These are phyloP conservation scores for Patella vulgata DNA, from an alignment of 1,140 invertebrate genomes.

Conservation along the genomic window DNA sequence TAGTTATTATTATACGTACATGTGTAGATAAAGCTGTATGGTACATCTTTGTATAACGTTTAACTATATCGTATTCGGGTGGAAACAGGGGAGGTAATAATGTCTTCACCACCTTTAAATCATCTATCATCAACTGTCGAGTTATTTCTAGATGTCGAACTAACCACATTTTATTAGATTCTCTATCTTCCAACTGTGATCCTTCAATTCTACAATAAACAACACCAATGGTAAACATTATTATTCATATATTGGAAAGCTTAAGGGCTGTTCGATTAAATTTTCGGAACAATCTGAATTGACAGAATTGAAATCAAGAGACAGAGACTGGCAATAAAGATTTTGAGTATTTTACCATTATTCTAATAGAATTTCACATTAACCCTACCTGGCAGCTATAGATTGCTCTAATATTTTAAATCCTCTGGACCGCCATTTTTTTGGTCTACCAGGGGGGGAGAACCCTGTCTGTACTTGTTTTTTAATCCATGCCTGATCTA, in stretches of 20 bases:
- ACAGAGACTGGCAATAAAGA: too few relatives aligned
- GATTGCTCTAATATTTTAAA: conserved; percentile 81
- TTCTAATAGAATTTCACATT: too few relatives aligned
- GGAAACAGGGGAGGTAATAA: conserved; percentile 95
- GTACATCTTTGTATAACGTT: conserved; percentile 93
- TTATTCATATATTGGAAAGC: background rate
- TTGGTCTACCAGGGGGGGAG: conserved; percentile 91
- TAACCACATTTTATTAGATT: conserved; percentile 95
- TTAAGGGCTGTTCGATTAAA: background rate
- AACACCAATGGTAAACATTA: background rate
- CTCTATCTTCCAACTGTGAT: conserved; percentile 91
- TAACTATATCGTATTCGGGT: conserved; percentile 92
- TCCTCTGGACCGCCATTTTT: conserved; percentile 90
- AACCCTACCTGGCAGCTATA: conserved; percentile 70
- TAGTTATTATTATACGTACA: conserved; percentile 75
- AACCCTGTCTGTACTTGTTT: conserved; percentile 73
- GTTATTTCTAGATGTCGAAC: conserved; percentile 81
- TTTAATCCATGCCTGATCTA: conserved; percentile 54
- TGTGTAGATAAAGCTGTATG: conserved; percentile 87
- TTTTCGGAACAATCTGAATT: background rate
- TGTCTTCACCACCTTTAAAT: conserved; percentile 91
- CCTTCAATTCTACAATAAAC: conserved; percentile 71
- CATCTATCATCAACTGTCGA: conserved; percentile 87
- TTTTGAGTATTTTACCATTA: too few relatives aligned
- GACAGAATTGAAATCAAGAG: too few relatives aligned